Percentiles rank a stretch among this genome's conserved stretches.
phyloP scores from a whole-genome alignment of 2,797 vertebrate species.

The Sebastes flavidus region DNA sequence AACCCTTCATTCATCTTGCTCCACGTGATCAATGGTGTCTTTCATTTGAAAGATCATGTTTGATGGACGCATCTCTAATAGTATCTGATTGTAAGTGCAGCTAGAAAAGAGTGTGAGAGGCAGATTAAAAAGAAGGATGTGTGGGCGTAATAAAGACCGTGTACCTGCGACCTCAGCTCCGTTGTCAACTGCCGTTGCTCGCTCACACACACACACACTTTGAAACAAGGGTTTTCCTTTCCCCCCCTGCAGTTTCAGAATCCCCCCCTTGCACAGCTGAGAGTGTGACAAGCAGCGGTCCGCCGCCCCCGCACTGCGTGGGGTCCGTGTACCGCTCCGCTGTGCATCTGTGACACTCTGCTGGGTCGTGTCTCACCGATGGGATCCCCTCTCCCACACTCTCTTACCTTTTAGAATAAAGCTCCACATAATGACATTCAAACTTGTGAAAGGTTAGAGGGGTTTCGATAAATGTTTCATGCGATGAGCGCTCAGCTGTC shows the following conservation, averaged over 20 bases:
- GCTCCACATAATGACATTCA: conserved; percentile 37
- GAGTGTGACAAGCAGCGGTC: conserved; percentile 28
- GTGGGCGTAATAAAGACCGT: conserved; percentile 40
- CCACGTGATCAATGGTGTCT: background rate
- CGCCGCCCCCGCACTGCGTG: conserved; percentile 53
- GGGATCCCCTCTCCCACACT: conserved; percentile 42
- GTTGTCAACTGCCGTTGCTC: background rate
- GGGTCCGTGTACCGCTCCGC: conserved; percentile 14
- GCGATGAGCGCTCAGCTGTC: background rate
- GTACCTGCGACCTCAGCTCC: conserved; percentile 11
- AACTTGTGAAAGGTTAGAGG: conserved; percentile 2
- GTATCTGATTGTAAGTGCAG: background rate
- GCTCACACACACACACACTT: background rate
- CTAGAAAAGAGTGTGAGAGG: background rate
- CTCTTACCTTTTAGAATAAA: background rate
- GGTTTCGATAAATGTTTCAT: background rate
- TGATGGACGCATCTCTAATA: background rate
- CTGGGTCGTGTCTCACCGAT: background rate
- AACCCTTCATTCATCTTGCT: background rate
- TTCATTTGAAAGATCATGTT: background rate
- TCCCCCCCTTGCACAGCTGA: conserved; percentile 28
- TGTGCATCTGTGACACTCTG: conserved; percentile 17
- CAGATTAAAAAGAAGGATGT: background rate
- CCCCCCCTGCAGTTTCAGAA: conserved; percentile 43
- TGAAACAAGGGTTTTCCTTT: conserved; percentile 56